These are phyloP conservation scores for Hydrozoanthus gracilis DNA, from an alignment of 92 coral and sea anemone genomes.

Conservation along the genomic window DNA sequence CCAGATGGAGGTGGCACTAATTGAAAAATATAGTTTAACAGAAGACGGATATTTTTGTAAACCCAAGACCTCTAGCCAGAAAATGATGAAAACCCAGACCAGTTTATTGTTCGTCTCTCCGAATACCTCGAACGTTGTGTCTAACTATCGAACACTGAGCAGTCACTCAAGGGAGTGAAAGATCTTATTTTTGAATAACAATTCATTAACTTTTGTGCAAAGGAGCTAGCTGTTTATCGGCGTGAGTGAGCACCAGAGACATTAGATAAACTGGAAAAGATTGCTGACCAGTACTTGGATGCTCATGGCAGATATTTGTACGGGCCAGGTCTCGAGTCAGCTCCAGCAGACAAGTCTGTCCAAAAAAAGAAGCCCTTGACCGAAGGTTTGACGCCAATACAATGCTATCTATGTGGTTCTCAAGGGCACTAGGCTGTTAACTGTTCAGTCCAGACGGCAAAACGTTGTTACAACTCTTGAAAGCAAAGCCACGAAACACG, in stretches of 20 bases:
- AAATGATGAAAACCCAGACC: too few species aligned
- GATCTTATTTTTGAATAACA: too few species aligned
- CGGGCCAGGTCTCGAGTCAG: neutral
- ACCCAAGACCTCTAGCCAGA: too few species aligned
- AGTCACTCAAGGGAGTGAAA: too few species aligned
- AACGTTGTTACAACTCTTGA: neutral
- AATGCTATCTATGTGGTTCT: neutral
- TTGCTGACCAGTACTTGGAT: conserved; percentile 66
- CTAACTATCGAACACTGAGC: too few species aligned
- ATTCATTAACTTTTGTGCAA: too few species aligned
- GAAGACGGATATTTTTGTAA: too few species aligned
- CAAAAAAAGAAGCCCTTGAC: neutral
- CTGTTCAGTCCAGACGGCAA: neutral
- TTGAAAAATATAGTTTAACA: too few species aligned
- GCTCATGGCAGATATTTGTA: conserved; percentile 61
- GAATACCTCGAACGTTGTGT: too few species aligned
- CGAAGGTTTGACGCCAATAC: neutral
- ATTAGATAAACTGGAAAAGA: conserved; percentile 47
- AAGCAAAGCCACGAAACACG: neutral
- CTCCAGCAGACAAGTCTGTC: neutral
- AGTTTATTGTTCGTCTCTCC: too few species aligned
- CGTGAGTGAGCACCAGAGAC: conserved; percentile 53
- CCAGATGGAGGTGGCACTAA: too few species aligned
- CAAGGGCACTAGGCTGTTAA: conserved; percentile 21
- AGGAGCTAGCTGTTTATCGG: conserved; percentile 14